phyloP scores from a whole-genome alignment of 2,888 invertebrate genomes.

The Metallyticus violacea region DNA sequence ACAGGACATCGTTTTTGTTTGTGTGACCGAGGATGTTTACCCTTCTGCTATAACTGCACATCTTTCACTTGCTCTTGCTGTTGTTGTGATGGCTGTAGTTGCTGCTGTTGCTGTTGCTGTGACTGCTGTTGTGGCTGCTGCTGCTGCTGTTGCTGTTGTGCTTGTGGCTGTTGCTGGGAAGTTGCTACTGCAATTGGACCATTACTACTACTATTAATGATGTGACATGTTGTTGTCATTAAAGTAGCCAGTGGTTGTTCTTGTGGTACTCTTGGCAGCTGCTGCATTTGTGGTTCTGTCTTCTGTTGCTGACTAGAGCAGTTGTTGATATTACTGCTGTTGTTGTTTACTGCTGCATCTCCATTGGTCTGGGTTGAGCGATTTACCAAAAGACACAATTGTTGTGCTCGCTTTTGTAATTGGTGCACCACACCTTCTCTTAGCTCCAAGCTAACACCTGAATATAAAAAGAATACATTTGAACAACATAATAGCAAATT shows the following conservation, averaged over 20 bases:
- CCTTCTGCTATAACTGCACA: conserved; percentile 20
- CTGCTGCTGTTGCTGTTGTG: background rate
- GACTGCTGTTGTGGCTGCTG: background rate
- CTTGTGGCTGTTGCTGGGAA: background rate
- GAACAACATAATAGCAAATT: too few relatives aligned
- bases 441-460: conserved; percentile 27
- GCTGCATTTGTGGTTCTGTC: background rate
- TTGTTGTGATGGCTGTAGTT: conserved; percentile 11
- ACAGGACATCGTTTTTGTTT: conserved; percentile 9
- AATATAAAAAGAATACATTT: background rate
- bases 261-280: background rate
- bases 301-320: background rate
- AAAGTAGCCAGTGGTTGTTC: conserved; percentile 1
- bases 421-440: conserved; percentile 27
- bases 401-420: background rate
- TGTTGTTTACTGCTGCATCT: background rate
- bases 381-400: conserved; percentile 15
- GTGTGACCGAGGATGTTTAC: background rate
- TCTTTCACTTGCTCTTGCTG: conserved; percentile 13
- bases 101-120: background rate
- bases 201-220: conserved; percentile 15
- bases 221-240: conserved; percentile 1
- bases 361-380: conserved; percentile 23
- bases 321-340: conserved; percentile 1
- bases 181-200: conserved; percentile 17